A percentile compares a stretch with the other conserved stretches of the same genome.
Evolutionary conservation across 1,140 invertebrate genomes (phyloP).

Genomic region (Maconellicoccus hirsutus): DNA sequence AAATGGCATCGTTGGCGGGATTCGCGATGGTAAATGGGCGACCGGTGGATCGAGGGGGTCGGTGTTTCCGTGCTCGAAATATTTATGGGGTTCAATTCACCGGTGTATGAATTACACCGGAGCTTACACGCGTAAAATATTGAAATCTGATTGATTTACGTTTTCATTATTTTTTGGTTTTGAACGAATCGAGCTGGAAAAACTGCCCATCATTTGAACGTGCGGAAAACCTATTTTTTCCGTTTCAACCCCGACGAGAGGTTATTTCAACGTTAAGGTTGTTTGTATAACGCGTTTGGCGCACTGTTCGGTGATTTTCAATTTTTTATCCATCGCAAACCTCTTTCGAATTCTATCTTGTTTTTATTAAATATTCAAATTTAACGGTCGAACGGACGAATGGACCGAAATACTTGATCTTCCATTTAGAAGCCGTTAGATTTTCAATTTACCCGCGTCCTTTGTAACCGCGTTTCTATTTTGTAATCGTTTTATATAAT

Average conservation of each 20-base stretch:
- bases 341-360: not conserved
- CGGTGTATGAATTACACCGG: not conserved
- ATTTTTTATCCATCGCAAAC: not conserved
- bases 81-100: not conserved
- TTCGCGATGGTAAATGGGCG: no score
- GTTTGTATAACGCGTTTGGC: not conserved
- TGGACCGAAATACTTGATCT: no score
- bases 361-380: not conserved
- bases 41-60: no score
- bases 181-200: not conserved
- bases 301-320: not conserved
- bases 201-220: not conserved
- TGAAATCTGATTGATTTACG: conserved; percentile 9
- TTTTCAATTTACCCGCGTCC: no score
- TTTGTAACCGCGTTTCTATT: no score
- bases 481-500: no score
- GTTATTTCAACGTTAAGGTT: not conserved
- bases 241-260: no score
- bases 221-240: not conserved
- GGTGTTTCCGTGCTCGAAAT: not conserved
- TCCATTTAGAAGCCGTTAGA: no score
- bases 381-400: not conserved
- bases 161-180: not conserved
- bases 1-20: no score
- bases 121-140: not conserved